These are phyloP conservation scores for Euspilapteryx auroguttella DNA, from an alignment of 2,888 invertebrate species.

Conservation along the genomic window DNA sequence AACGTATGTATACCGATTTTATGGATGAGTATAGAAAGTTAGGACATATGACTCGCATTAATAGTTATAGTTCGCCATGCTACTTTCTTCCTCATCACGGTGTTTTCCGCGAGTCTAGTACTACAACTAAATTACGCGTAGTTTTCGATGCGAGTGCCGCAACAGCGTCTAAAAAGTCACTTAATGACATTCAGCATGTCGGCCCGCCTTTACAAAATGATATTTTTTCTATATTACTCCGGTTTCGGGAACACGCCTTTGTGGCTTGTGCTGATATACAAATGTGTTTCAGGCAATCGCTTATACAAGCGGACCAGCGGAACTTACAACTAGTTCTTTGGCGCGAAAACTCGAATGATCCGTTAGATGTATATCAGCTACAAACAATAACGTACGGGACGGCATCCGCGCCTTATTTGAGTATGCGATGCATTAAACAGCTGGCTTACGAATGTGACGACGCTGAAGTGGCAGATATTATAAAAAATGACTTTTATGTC, in stretches of 20 bases:
- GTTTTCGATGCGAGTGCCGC: too few relatives aligned
- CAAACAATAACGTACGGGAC: too few relatives aligned
- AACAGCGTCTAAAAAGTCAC: too few relatives aligned
- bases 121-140: too few relatives aligned
- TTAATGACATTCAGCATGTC: background rate
- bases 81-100: too few relatives aligned
- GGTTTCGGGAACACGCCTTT: background rate
- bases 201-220: conserved; percentile 1
- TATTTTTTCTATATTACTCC: background rate
- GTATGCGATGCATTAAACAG: background rate
- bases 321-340: background rate
- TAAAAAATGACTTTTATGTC: background rate
- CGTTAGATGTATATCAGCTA: background rate
- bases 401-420: background rate
- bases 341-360: background rate
- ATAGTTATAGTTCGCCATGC: too few relatives aligned
- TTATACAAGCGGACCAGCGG: background rate
- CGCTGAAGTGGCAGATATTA: background rate
- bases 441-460: too few relatives aligned
- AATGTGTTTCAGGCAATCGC: conserved; percentile 5
- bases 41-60: too few relatives aligned
- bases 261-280: background rate
- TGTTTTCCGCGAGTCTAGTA: too few relatives aligned
- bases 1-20: too few relatives aligned
- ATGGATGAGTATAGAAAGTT: too few relatives aligned